A percentile compares a stretch with the other conserved stretches of the same genome.
These are phyloP conservation scores for Steatocranus sp. DNA, from an alignment of 2,797 vertebrate species.

Conservation along the genomic window DNA sequence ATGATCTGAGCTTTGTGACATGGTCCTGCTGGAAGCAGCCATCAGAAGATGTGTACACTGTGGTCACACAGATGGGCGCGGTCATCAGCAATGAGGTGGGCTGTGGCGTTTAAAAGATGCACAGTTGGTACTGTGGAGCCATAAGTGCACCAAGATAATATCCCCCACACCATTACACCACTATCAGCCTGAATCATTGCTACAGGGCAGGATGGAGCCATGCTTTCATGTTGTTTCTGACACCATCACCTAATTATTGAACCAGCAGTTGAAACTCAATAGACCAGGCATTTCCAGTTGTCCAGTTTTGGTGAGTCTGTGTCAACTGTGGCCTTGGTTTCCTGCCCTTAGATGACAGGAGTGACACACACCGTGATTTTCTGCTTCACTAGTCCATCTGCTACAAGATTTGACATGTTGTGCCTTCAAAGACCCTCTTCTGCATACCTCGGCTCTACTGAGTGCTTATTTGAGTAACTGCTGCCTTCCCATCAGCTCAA, in stretches of 20 bases:
- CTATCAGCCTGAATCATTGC: neutral
- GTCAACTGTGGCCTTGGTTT: neutral
- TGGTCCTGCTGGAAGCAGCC: neutral
- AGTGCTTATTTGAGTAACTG: neutral
- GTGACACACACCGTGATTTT: no score
- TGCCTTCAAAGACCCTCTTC: neutral
- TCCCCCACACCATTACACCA: neutral
- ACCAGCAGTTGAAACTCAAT: neutral
- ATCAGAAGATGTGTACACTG: neutral
- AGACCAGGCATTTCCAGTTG: neutral
- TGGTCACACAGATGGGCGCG: neutral
- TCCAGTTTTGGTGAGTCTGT: neutral
- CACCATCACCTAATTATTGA: neutral
- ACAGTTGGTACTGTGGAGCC: neutral
- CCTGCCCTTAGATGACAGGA: neutral
- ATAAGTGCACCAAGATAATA: neutral
- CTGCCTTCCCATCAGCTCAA: neutral
- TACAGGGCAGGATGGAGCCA: neutral
- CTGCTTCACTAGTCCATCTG: neutral
- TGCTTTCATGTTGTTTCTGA: conserved; percentile 6
- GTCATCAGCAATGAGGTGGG: neutral
- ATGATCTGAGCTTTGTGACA: neutral
- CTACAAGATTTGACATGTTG: neutral
- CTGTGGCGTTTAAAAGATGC: neutral
- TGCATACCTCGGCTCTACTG: neutral